phyloP scores from a whole-genome alignment of 2,113 vertebrate species.

The Antidorcas marsupialis region DNA sequence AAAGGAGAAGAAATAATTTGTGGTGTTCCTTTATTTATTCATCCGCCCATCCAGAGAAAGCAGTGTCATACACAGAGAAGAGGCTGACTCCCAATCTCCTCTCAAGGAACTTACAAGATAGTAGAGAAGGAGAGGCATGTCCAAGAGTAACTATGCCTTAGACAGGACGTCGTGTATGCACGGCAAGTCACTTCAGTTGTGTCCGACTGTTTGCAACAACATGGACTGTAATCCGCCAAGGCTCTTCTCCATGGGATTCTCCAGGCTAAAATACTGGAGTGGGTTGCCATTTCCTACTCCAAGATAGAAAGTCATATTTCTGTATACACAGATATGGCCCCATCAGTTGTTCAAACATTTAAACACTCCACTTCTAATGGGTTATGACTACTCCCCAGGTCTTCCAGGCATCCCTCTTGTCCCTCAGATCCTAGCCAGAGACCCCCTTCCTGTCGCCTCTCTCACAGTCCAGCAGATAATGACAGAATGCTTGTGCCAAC shows the following conservation, averaged over 20 bases:
- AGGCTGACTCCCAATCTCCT: background rate
- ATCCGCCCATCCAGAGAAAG: background rate
- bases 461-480: background rate
- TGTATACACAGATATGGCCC: background rate
- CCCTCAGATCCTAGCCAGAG: no score
- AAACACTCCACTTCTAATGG: background rate
- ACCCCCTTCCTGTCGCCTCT: fast-evolving
- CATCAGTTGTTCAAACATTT: background rate
- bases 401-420: background rate
- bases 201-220: background rate
- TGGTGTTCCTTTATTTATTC: background rate
- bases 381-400: background rate
- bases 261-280: background rate
- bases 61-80: background rate
- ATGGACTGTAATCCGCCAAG: background rate
- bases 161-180: background rate
- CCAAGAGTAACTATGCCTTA: background rate
- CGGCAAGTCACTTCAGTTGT: background rate
- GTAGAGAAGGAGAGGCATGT: background rate
- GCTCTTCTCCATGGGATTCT: background rate
- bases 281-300: background rate
- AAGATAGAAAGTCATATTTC: background rate
- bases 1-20: background rate
- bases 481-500: background rate
- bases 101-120: background rate